Conservation (phyloP, 2,113 vertebrate species). For the Australoheros scitulus region DNA sequence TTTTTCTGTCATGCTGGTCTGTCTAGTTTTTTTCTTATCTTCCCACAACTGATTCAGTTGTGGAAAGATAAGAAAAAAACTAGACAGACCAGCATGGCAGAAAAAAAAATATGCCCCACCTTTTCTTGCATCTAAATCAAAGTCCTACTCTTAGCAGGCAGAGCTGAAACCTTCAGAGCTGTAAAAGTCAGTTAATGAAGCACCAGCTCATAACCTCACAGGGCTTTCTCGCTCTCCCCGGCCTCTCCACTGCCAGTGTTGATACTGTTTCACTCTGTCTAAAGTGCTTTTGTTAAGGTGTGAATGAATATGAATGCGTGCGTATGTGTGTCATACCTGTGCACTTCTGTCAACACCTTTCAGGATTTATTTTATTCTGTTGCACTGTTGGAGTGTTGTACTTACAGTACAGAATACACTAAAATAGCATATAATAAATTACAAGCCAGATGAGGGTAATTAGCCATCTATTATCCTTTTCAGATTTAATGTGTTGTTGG, state of each 20-base stretch:
- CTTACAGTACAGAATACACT: background rate
- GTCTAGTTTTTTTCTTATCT: no score
- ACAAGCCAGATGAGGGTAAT: background rate
- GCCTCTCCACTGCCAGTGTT: conserved; percentile 46
- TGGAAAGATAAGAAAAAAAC: conserved; percentile 12
- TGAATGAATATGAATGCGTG: background rate
- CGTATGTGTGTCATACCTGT: conserved; percentile 8
- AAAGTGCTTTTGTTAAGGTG: conserved; percentile 32
- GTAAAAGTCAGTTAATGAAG: conserved; percentile 72
- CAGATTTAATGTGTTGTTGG: background rate
- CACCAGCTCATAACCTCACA: conserved; percentile 34
- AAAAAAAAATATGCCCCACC: background rate
- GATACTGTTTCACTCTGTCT: background rate
- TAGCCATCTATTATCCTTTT: background rate
- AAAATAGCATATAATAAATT: background rate
- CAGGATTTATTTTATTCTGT: background rate
- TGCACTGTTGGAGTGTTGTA: background rate
- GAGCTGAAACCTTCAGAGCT: conserved; percentile 15
- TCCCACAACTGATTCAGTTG: background rate
- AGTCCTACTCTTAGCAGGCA: background rate
- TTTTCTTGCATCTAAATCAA: background rate
- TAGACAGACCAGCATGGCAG: conserved; percentile 46
- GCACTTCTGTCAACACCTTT: background rate
- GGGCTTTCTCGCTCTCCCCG: background rate
- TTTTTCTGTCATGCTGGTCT: no score